Evolutionary conservation across 2,888 invertebrate genomes (phyloP), one percentile per base, ranked within the genome.

Genomic region (Odontomyia ornata): DNA sequence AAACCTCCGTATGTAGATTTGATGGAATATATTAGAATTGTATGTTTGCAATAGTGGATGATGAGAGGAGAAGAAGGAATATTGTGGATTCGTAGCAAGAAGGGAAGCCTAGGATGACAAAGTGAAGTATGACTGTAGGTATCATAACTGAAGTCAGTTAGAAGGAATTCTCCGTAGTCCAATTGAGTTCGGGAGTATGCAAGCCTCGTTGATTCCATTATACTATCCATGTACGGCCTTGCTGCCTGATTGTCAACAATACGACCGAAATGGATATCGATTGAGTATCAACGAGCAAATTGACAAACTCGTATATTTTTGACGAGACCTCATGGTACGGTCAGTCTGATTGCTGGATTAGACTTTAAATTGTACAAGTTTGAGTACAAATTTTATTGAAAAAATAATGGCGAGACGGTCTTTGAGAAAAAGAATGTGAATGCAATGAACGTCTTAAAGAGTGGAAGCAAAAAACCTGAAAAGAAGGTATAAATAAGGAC

Each of bases 241-340:
- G 27, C 52, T 52, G 21, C 56, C 56, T 21, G 30, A 13, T 56
- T 72, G 56, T 72, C 57, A 72, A 72, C 72, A 56, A 72, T 57
- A 23, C 69, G 23, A 72, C 27, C 27, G 47, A 27, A 71, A 71
- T 52, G 52, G 71, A 71, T 71, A 25, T 72, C 57, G 72, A 72
- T 72, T 28, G 56, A 56, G 21, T 56, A 18, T 57, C 72, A 43
- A 11, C 7, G 18, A 15, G 56, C 72, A 72, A 57, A 72, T 72
- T 72, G 72, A 72, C 72, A 23, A 57, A 36, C 30, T 52, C 23
- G 67, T 43, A 60, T 21, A 60, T 67, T 43, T 67, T 43, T 67
- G 36, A n/a, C 21, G 62, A 62, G 36, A 3, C 36, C 9, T 3
- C 5, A 36, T 3, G 9, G 5, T 36, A 36, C 9, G 3, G 36